A percentile compares a stretch with the other conserved stretches of the same genome.
Conservation (phyloP, 2,888 invertebrate genomes). For the Pseudococcus viburni region DNA sequence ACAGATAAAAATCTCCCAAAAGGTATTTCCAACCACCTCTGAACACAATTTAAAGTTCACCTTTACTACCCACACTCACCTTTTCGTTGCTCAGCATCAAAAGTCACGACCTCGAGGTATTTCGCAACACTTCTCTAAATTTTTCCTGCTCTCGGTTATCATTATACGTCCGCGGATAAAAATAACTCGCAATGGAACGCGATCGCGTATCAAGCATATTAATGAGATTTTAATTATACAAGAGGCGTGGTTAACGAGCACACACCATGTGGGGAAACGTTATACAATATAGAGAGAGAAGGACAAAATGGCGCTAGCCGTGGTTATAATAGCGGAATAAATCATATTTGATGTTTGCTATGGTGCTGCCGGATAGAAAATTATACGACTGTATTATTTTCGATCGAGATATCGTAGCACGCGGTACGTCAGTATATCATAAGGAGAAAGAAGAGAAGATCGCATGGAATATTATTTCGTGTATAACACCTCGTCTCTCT, state of each 20-base stretch:
- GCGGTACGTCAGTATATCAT: background rate
- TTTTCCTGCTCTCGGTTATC: background rate
- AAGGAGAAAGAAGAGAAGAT: too few species aligned
- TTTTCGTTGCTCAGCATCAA: background rate
- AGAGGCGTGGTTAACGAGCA: slow-evolving; percentile 27
- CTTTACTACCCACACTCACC: background rate
- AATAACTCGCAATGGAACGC: background rate
- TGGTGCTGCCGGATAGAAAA: background rate
- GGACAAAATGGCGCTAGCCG: background rate
- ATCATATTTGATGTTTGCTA: background rate
- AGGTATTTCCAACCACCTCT: background rate
- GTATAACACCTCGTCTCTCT: too few species aligned
- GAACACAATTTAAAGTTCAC: background rate
- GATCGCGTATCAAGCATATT: background rate
- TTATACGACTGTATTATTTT: background rate
- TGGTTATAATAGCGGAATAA: background rate
- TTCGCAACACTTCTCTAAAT: background rate
- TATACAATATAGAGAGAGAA: background rate
- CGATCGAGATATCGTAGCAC: background rate
- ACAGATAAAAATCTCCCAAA: background rate
- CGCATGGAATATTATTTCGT: too few species aligned
- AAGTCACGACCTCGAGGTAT: background rate
- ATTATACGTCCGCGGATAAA: background rate
- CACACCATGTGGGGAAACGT: background rate
- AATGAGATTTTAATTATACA: slow-evolving; percentile 27